A percentile compares a stretch with the other conserved stretches of the same genome.
Conservation (phyloP, 2,888 invertebrate species). For the Pristionchus japonicus region DNA sequence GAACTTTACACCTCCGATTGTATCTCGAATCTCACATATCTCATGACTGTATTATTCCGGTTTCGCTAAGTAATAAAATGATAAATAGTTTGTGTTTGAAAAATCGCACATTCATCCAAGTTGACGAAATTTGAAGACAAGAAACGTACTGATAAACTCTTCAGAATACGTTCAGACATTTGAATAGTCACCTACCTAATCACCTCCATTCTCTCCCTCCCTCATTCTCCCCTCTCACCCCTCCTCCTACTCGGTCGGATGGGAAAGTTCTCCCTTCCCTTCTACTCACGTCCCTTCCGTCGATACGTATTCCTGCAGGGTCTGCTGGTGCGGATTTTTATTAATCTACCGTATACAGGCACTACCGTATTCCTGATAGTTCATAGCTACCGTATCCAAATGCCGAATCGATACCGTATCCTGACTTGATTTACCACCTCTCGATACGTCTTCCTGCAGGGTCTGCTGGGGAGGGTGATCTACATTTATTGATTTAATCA, state of each 20-base stretch:
- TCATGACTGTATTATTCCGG: not conserved
- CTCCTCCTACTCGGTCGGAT: not conserved
- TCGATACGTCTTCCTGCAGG: conserved; percentile 20
- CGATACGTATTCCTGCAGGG: conserved; percentile 20
- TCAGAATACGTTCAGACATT: no score
- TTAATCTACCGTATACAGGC: not conserved
- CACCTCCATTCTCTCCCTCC: not conserved
- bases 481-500: no score
- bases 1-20: not conserved
- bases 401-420: no score
- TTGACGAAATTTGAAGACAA: no score
- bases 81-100: not conserved
- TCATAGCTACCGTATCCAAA: no score
- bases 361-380: not conserved
- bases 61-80: not conserved
- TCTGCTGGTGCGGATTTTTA: not conserved
- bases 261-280: not conserved
- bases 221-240: not conserved
- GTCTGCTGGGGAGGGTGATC: not conserved
- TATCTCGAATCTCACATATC: not conserved
- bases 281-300: conserved; percentile 5
- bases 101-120: no score
- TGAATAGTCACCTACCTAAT: no score
- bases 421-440: no score
- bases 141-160: no score